Evolutionary conservation across 2,888 invertebrate genomes (phyloP).

Genomic region (Lithophane leautieri): DNA sequence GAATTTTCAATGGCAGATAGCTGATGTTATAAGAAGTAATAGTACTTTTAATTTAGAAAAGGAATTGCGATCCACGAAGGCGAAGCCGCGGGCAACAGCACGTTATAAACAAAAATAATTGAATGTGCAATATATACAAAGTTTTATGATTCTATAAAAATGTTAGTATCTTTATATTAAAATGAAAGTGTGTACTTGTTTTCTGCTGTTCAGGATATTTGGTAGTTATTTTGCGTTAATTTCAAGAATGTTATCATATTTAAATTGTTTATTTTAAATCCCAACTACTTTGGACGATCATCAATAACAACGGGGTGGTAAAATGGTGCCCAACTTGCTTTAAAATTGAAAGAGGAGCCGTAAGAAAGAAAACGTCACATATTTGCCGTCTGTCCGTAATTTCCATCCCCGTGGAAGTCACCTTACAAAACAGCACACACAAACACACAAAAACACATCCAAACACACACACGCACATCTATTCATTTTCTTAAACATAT

Average conservation of each 20-base stretch:
- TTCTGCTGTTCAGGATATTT: slow-evolving; percentile 28
- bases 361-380: neutral
- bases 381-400: too few species aligned
- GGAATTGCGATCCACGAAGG: too few species aligned
- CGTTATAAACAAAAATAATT: neutral
- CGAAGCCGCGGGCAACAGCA: too few species aligned
- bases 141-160: slow-evolving; percentile 20
- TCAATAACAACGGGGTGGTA: neutral
- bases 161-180: slow-evolving; percentile 17
- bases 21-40: too few species aligned
- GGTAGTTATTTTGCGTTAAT: slow-evolving; percentile 12
- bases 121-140: neutral
- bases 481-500: too few species aligned
- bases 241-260: neutral
- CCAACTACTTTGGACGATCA: neutral
- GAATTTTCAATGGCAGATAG: too few species aligned
- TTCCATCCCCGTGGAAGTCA: neutral
- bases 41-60: too few species aligned
- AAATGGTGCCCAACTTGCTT: neutral
- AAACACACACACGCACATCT: too few species aligned
- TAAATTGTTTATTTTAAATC: neutral
- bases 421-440: neutral
- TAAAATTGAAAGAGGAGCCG: neutral
- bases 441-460: too few species aligned
- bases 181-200: slow-evolving; percentile 37